Evolutionary conservation across 2,888 invertebrate genomes (phyloP).

Genomic region (Limnephilus marmoratus): DNA sequence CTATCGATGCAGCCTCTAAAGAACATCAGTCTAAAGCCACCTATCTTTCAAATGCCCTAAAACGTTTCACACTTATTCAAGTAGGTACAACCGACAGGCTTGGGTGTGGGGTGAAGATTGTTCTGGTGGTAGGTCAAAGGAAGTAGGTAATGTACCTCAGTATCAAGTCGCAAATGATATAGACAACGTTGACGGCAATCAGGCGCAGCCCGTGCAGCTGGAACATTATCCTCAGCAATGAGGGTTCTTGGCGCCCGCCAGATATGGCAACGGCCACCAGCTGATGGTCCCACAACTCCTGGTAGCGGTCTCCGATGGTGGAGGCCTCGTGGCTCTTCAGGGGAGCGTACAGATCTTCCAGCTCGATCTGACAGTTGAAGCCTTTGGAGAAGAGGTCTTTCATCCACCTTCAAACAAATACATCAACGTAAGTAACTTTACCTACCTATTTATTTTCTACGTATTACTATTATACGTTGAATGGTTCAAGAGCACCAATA

Average conservation of each 20-base stretch:
- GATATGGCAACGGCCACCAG: constrained; percentile 67
- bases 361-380: constrained; percentile 73
- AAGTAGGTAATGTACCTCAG: constrained; percentile 69
- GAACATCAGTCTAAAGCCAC: too few species aligned
- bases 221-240: constrained; percentile 71
- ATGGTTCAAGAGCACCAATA: too few species aligned
- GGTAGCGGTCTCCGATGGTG: constrained; percentile 72
- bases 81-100: too few species aligned
- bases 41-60: too few species aligned
- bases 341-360: constrained; percentile 78
- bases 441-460: too few species aligned
- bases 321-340: constrained; percentile 76
- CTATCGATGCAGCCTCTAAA: too few species aligned
- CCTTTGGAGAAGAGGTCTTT: constrained; percentile 76
- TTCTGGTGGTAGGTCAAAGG: background rate
- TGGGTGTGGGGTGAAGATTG: background rate
- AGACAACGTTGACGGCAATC: constrained; percentile 71
- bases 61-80: too few species aligned
- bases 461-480: too few species aligned
- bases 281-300: constrained; percentile 72
- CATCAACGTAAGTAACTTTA: background rate
- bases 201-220: constrained; percentile 72
- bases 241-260: constrained; percentile 69
- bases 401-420: constrained; percentile 70
- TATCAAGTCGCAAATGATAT: constrained; percentile 70